Evolutionary conservation across 2,888 invertebrate species (phyloP).

Genomic region (Operophtera brumata): DNA sequence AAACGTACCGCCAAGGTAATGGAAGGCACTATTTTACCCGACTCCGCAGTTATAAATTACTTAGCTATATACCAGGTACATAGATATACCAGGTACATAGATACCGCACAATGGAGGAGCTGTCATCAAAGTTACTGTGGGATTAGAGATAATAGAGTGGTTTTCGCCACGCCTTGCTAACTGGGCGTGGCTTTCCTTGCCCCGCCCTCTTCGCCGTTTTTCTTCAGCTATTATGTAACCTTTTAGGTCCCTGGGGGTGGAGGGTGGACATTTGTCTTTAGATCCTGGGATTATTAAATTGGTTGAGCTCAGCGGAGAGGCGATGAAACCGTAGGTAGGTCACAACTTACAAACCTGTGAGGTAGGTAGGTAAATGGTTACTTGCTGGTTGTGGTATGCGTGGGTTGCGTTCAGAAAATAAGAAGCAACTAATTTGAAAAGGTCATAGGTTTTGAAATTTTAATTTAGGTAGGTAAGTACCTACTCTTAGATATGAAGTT

Average conservation of each 20-base stretch:
- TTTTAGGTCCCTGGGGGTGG: conserved; percentile 49
- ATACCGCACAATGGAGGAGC: conserved; percentile 21
- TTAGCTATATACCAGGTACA: conserved; percentile 25
- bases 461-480: too few species aligned
- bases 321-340: conserved; percentile 20
- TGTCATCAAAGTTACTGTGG: conserved; percentile 20
- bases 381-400: too few species aligned
- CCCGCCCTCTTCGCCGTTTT: conserved; percentile 26
- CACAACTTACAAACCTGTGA: too few species aligned
- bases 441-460: too few species aligned
- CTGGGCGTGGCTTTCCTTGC: conserved; percentile 17
- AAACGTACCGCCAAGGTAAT: conserved; percentile 26
- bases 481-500: too few species aligned
- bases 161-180: conserved; percentile 24
- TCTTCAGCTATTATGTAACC: conserved; percentile 32
- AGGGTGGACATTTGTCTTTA: conserved; percentile 65
- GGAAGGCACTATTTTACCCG: conserved; percentile 32
- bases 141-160: conserved; percentile 23
- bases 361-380: conserved; percentile 17
- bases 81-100: conserved; percentile 27
- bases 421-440: conserved; percentile 4
- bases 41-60: conserved; percentile 31
- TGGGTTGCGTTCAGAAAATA: conserved; percentile 1
- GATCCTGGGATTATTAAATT: conserved; percentile 68
- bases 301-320: conserved; percentile 55